Percentiles rank a stretch among this genome's conserved stretches.
Evolutionary conservation across 2,888 invertebrate genomes (phyloP).

Genomic region (Calliphora vomitoria): DNA sequence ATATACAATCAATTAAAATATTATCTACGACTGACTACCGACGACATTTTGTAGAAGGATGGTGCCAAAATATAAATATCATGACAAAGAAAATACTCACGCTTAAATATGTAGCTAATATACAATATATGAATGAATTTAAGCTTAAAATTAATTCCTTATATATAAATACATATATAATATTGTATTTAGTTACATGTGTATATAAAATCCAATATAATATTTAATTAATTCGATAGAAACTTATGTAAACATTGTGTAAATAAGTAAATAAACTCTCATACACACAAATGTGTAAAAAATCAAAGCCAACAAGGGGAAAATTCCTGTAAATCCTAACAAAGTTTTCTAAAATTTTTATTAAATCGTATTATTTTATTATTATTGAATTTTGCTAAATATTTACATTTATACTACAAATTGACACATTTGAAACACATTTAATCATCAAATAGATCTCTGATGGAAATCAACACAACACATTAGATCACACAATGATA

Average conservation of each 20-base stretch:
- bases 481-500: slow-evolving; percentile 38
- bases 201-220: neutral
- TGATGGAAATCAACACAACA: slow-evolving; percentile 31
- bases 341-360: neutral
- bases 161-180: neutral
- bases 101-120: neutral
- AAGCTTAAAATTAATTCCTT: slow-evolving; percentile 22
- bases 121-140: neutral
- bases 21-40: no score
- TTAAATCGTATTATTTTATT: slow-evolving; percentile 33
- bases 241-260: neutral
- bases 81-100: neutral
- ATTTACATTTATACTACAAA: slow-evolving; percentile 47
- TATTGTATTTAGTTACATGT: neutral
- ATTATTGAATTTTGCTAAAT: slow-evolving; percentile 9
- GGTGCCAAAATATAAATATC: neutral
- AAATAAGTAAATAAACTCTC: neutral
- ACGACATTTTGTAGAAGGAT: neutral
- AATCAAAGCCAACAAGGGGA: neutral
- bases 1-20: no score
- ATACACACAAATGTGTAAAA: neutral
- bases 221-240: slow-evolving; percentile 27
- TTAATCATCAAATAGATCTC: slow-evolving; percentile 46
- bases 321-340: neutral
- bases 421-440: slow-evolving; percentile 52